Evolutionary conservation across 2,113 vertebrate genomes (phyloP).

Genomic region (Brienomyrus longianalis): DNA sequence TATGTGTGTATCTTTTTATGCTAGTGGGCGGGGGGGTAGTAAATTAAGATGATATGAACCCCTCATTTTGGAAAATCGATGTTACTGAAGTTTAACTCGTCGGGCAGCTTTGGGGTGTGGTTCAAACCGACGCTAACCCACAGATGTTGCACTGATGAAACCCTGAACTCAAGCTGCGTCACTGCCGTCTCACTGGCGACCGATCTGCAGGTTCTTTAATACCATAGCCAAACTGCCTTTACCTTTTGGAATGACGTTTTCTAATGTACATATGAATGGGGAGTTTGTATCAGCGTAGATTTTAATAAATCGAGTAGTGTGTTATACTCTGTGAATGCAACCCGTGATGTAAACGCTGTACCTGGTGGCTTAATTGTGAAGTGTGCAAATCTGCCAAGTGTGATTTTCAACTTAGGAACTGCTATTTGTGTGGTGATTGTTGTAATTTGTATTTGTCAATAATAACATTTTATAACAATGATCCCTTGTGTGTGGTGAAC

Average conservation of each 20-base stretch:
- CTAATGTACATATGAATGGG: constrained; percentile 14
- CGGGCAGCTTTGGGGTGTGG: constrained; percentile 1
- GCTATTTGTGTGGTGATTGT: constrained; percentile 22
- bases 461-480: constrained; percentile 22
- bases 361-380: constrained; percentile 20
- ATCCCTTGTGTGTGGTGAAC: background rate
- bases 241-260: constrained; percentile 26
- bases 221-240: constrained; percentile 25
- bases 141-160: constrained; percentile 16
- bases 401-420: constrained; percentile 18
- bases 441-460: constrained; percentile 25
- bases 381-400: constrained; percentile 16
- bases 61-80: background rate
- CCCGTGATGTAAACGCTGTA: constrained; percentile 16
- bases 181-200: background rate
- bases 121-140: background rate
- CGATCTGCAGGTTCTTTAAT: background rate
- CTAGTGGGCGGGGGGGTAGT: background rate
- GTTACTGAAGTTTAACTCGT: background rate
- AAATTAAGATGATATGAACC: background rate
- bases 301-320: constrained; percentile 13
- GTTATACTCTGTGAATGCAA: constrained; percentile 18
- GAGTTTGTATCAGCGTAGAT: constrained; percentile 15
- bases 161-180: constrained; percentile 6
- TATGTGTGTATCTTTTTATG: background rate